Conservation (phyloP, 2,113 vertebrate species). For the Gallinago paraguaiae region DNA sequence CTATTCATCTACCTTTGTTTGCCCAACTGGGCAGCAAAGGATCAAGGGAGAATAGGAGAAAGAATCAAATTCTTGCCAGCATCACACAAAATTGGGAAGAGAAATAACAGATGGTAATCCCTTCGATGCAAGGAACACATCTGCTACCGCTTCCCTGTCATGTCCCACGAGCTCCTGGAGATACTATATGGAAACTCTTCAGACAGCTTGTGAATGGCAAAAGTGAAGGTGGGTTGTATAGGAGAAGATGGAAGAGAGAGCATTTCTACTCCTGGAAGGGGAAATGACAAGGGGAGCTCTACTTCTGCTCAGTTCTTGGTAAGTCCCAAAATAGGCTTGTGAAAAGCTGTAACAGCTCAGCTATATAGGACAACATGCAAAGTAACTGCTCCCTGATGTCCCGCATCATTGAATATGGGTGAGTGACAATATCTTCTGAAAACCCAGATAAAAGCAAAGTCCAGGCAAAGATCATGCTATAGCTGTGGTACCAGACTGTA, state of each 20-base stretch:
- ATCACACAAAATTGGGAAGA: neutral
- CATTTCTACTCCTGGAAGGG: neutral
- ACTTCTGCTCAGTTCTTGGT: neutral
- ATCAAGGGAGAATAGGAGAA: neutral
- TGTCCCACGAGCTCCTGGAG: neutral
- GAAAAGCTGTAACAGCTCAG: neutral
- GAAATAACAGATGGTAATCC: conserved; percentile 45
- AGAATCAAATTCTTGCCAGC: neutral
- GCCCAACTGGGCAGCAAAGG: neutral
- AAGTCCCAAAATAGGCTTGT: neutral
- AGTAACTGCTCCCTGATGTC: neutral
- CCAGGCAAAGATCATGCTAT: rapidly evolving
- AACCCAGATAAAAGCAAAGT: neutral
- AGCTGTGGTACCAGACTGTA: neutral
- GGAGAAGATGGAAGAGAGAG: neutral
- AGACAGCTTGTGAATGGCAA: neutral
- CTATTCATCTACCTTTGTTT: neutral
- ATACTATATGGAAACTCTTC: neutral
- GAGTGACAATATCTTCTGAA: neutral
- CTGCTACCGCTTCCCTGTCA: neutral
- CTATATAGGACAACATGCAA: neutral
- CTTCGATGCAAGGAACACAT: conserved; percentile 42
- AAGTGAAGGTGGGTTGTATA: neutral
- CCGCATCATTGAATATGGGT: neutral
- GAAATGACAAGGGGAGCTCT: neutral